These are phyloP conservation scores for Prietella phreatophila DNA, from an alignment of 2,113 vertebrate species.

Conservation along the genomic window DNA sequence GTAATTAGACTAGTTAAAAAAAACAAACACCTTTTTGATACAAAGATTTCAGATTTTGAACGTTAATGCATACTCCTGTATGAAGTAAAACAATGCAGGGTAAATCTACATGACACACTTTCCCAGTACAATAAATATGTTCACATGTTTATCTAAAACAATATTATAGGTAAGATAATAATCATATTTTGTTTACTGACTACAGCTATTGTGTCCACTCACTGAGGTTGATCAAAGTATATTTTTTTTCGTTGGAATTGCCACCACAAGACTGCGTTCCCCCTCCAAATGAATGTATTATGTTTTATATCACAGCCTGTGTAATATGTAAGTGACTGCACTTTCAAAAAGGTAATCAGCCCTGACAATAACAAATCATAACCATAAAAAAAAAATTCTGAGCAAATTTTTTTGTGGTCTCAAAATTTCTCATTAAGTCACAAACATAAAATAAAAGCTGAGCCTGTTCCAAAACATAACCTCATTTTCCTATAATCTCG, in stretches of 20 bases:
- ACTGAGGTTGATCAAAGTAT: neutral
- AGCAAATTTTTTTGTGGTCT: neutral
- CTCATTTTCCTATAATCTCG: neutral
- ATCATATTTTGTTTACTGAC: neutral
- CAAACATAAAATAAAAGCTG: neutral
- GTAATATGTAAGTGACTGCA: neutral
- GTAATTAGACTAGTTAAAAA: neutral
- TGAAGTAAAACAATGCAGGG: neutral
- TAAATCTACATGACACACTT: neutral
- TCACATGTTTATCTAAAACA: neutral
- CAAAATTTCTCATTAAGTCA: neutral
- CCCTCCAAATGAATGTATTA: too few relatives aligned
- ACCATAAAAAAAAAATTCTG: neutral
- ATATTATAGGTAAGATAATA: neutral
- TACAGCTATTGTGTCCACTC: neutral
- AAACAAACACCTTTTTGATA: neutral
- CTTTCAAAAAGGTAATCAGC: neutral
- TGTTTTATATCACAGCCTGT: neutral
- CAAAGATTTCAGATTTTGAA: neutral
- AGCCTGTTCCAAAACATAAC: slow-evolving; percentile 11
- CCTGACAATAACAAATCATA: neutral
- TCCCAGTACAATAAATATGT: neutral
- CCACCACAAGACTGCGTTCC: neutral
- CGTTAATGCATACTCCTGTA: neutral
- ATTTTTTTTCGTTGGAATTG: neutral